These are phyloP conservation scores for Paralichthys olivaceus DNA, from an alignment of 2,113 vertebrate species.

Conservation along the genomic window DNA sequence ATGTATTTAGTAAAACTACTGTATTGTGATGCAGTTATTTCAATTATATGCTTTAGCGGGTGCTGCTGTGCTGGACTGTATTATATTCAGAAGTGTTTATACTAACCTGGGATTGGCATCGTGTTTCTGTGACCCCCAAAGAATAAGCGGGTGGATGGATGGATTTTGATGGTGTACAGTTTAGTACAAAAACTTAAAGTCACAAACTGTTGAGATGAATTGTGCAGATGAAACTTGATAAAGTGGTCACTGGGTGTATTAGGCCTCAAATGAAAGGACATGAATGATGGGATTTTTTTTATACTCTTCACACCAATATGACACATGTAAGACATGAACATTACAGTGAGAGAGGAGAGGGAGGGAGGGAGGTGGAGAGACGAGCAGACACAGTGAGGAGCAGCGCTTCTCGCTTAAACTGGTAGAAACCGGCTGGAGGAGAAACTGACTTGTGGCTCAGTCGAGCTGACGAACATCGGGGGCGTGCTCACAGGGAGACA, in stretches of 20 bases:
- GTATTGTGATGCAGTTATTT: background rate
- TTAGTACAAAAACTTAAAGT: too few relatives aligned
- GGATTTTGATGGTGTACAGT: too few relatives aligned
- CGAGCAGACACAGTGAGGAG: background rate
- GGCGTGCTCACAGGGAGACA: slow-evolving; percentile 2
- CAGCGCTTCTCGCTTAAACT: slow-evolving; percentile 59
- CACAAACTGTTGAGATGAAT: background rate
- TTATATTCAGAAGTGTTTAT: background rate
- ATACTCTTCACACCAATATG: background rate
- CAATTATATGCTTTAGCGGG: background rate
- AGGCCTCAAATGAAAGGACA: background rate
- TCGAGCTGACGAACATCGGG: slow-evolving; percentile 24
- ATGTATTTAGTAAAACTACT: too few relatives aligned
- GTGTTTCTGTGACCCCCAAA: too few relatives aligned
- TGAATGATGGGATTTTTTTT: background rate
- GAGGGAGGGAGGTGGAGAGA: background rate
- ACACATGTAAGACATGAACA: slow-evolving; percentile 20
- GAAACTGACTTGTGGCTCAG: slow-evolving; percentile 54
- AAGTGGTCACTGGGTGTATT: background rate
- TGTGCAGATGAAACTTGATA: background rate
- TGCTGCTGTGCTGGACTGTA: background rate
- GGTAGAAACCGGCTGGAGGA: slow-evolving; percentile 73
- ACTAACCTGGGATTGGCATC: background rate
- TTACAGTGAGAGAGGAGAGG: background rate
- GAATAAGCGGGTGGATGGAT: too few relatives aligned